Base-by-base conservation (phyloP, 2,888 invertebrate species). In the Heliconius hortense region DNA sequence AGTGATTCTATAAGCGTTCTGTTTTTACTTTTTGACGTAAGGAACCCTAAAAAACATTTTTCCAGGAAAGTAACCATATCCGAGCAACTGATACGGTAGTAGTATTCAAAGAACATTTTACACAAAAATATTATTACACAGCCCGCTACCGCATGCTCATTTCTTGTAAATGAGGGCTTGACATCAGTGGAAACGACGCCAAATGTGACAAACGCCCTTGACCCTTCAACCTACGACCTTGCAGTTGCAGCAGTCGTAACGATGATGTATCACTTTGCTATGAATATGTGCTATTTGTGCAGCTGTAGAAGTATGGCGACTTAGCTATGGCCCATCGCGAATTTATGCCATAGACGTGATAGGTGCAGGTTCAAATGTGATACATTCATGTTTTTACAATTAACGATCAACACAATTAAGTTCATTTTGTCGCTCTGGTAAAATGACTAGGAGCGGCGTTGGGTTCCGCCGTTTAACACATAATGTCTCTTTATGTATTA, bases 181-280 rank as follows among this genome's bases (percentile, higher is more conserved):
- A 66, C 66, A 66, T 66, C 66, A 24, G 66, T 43, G 39, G 39
- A 43, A 66, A 66, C 5, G 35, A 64, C 39, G 39, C 24, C 66
- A 24, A 66, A 39, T 66, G 66, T 66, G n/a, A 66, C 66, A 24
- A 24, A 66, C 15, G 66, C 39, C 66, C 66, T 66, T 66, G 66
- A 43, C 66, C 66, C 43, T 66, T 24, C 39, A 66, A 24, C 39
- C 8, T 43, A 24, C 43, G 66, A 24, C 66, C 66, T 66, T 66
- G 66, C 39, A 66, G 66, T 24, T 24, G 39, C 66, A 39, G 39
- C 66, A 66, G 8, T 66, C 66, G 66, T 39, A 66, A 66, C 66
- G 66, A 66, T 39, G 66, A 43, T 66, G 66, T 39, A 39, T 43
- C 66, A 66, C 66, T 43, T 64, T 24, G 39, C 39, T 15, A 15